phyloP scores from a whole-genome alignment of 1,140 invertebrate species.

The Globodera rostochiensis region DNA sequence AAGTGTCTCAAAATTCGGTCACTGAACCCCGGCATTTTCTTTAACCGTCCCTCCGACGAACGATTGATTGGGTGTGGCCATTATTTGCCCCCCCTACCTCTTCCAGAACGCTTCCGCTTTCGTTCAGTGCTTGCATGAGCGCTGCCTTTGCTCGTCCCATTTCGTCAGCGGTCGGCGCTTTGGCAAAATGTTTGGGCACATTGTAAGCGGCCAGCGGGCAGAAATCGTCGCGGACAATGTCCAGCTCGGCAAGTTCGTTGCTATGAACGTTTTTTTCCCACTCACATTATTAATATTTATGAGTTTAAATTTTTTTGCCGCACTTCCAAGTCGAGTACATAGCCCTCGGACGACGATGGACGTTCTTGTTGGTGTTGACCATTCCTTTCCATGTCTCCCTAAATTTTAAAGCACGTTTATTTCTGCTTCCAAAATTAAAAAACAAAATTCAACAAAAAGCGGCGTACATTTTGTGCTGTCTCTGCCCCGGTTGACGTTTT shows the following conservation, averaged over 20 bases:
- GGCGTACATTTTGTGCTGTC: not conserved
- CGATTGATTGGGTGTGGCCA: not conserved
- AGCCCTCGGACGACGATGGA: not conserved
- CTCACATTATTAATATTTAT: too few species aligned
- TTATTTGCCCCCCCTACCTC: not conserved
- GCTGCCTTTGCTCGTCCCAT: not conserved
- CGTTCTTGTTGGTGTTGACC: too few species aligned
- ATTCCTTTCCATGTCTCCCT: too few species aligned
- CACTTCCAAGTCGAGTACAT: not conserved
- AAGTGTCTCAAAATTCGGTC: too few species aligned
- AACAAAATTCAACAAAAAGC: too few species aligned
- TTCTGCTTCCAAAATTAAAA: too few species aligned
- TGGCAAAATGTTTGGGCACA: not conserved
- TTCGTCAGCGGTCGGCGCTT: not conserved
- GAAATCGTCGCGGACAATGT: not conserved
- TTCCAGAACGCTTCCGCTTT: constrained; percentile 16
- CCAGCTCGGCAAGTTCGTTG: constrained; percentile 17
- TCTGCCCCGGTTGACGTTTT: not conserved
- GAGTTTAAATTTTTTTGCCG: too few species aligned
- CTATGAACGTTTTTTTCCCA: not conserved
- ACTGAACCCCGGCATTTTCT: too few species aligned
- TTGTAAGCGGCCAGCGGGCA: constrained; percentile 24
- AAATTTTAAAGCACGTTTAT: too few species aligned
- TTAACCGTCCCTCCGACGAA: too few species aligned
- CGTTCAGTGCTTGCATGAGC: not conserved